Evolutionary conservation across 2,797 vertebrate genomes (phyloP).

Genomic region (Pantherophis vulpinus): DNA sequence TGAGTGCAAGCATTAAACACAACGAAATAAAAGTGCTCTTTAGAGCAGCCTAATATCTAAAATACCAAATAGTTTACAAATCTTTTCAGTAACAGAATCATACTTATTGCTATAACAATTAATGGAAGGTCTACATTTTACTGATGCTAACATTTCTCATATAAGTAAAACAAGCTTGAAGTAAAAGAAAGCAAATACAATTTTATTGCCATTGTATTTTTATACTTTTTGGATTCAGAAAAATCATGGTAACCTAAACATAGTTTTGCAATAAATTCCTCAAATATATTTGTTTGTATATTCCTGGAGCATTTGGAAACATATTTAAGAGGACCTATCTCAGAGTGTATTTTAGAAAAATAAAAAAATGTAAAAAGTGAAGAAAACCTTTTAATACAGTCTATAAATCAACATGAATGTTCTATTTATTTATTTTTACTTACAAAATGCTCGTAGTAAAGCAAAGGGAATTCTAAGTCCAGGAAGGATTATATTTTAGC

Average conservation of each 20-base stretch:
- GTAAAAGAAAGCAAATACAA: neutral
- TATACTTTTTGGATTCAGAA: neutral
- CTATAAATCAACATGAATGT: neutral
- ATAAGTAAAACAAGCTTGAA: neutral
- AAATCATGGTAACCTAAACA: neutral
- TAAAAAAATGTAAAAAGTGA: neutral
- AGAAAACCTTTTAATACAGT: neutral
- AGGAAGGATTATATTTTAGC: neutral
- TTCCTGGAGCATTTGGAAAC: neutral
- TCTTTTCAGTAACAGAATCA: neutral
- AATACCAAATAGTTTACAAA: neutral
- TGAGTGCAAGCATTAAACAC: neutral
- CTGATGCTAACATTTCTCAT: neutral
- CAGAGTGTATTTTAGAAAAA: neutral
- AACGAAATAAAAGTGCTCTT: neutral
- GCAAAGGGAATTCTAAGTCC: neutral
- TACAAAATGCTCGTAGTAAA: neutral
- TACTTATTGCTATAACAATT: neutral
- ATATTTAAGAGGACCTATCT: neutral
- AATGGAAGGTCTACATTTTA: neutral
- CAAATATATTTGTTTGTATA: neutral
- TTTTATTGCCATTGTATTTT: neutral
- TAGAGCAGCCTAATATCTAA: neutral
- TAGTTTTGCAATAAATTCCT: neutral
- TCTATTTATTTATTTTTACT: neutral